Evolutionary conservation across 1,140 invertebrate genomes (phyloP).

Genomic region (Notospermus geniculatus): DNA sequence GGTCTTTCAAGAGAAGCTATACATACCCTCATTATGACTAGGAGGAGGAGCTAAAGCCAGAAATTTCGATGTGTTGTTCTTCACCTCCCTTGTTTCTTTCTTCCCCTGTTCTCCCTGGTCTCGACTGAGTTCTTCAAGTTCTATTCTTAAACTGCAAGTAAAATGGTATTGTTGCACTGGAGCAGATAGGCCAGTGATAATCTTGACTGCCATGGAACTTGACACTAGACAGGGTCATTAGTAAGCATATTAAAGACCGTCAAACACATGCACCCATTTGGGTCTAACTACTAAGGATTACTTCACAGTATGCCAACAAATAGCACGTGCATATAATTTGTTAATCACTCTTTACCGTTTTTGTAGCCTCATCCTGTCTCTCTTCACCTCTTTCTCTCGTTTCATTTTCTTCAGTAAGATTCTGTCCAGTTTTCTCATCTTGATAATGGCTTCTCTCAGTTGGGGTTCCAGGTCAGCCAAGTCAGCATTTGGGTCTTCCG

Average conservation of each 20-base stretch:
- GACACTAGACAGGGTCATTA: background rate
- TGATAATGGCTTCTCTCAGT: slow-evolving; percentile 43
- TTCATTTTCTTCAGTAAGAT: slow-evolving; percentile 47
- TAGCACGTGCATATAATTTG: background rate
- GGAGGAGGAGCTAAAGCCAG: slow-evolving; percentile 42
- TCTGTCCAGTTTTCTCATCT: slow-evolving; percentile 53
- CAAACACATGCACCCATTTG: too few species aligned
- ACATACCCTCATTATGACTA: slow-evolving; percentile 50
- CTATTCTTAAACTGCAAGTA: slow-evolving; percentile 38
- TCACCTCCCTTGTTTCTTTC: slow-evolving; percentile 35
- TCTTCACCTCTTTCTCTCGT: slow-evolving; percentile 49
- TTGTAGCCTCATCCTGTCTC: slow-evolving; percentile 48
- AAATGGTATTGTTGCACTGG: too few species aligned
- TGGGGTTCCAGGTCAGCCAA: slow-evolving; percentile 42
- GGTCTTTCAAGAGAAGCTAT: slow-evolving; percentile 3
- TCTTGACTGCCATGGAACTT: slow-evolving; percentile 5
- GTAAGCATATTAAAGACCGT: too few species aligned
- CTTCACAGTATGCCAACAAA: background rate
- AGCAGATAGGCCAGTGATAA: background rate
- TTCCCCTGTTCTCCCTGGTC: slow-evolving; percentile 30
- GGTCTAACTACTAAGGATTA: too few species aligned
- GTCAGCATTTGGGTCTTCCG: slow-evolving; percentile 20
- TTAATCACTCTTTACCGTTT: too few species aligned
- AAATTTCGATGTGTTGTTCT: slow-evolving; percentile 48
- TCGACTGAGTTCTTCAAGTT: slow-evolving; percentile 29